Conservation (phyloP, 2,113 vertebrate species). For the Grammomys surdaster region DNA sequence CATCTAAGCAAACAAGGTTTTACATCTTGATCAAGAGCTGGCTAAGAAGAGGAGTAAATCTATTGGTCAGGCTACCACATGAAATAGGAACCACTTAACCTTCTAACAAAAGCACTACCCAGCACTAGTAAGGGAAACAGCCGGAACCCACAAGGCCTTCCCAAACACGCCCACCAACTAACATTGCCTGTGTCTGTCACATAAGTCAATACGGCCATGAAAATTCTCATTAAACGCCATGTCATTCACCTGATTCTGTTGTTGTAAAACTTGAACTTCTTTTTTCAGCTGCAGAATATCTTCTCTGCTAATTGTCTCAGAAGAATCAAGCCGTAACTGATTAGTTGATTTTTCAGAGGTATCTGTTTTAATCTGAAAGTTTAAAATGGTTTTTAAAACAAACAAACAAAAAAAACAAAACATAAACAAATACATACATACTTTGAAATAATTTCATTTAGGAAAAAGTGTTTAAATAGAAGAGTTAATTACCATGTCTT, state of each 20-base stretch:
- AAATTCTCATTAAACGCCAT: neutral
- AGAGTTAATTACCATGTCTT: neutral
- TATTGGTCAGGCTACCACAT: neutral
- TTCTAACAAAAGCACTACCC: neutral
- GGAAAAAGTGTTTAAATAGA: neutral
- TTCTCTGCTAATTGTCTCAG: constrained; percentile 83
- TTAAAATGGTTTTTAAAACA: constrained; percentile 46
- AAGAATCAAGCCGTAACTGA: constrained; percentile 41
- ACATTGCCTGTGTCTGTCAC: neutral
- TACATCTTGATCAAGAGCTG: neutral
- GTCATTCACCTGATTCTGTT: constrained; percentile 90
- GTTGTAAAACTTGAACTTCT: constrained; percentile 88
- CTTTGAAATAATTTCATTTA: constrained; percentile 49
- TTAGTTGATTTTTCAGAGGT: constrained; percentile 81
- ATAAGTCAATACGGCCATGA: neutral
- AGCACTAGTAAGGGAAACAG: neutral
- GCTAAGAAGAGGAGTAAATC: neutral
- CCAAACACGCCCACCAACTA: neutral
- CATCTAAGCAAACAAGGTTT: constrained; percentile 16
- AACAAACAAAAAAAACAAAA: neutral
- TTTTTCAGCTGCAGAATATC: constrained; percentile 88
- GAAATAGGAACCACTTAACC: neutral
- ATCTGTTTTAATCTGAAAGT: constrained; percentile 85
- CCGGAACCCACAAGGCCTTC: neutral
- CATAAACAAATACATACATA: neutral